Evolutionary conservation across 2,888 invertebrate species (phyloP), one percentile per base, ranked within the genome.

Genomic region (Phengaris arion): DNA sequence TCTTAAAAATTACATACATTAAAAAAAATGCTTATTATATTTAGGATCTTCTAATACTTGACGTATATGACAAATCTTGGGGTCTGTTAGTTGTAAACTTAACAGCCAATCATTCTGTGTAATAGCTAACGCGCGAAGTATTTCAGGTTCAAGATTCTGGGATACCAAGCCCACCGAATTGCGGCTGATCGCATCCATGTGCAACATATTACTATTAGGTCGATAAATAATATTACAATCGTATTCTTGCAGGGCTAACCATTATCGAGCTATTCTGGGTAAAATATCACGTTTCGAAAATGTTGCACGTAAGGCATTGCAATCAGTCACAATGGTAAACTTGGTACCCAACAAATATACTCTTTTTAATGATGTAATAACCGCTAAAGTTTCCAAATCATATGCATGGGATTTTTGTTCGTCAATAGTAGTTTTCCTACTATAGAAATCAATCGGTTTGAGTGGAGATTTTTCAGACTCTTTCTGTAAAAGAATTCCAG

Each of bases 401-500:
- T 52, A 73, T 8, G 52, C 15, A 74, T 74, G 74, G 12, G 15
- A 74, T 13, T n/a, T 57, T 45, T 48, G 51, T 59, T 74, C 74
- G 2, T 74, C 64, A 5, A 9, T 51, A 7, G 64, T 48, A 4
- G 74, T n/a, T 64, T 59, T 59, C 9, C 74, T 46, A 10, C 59
- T 74, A 15, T 57, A 74, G 59, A 46, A 74, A 6, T 46, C 46
- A 15, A 74, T 57, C 8, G 74, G n/a, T n/a, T n/a, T 55, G 0
- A n/a, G 55, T n/a, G 46, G 45, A 35, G 68, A 35, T 9, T 59
- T 48, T 9, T 69, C 55, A 0, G 22, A 15, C 46, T 72, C 35
- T 9, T 51, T 64, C 45, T 78, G 78, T 12, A 79, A 10, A 10
- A 79, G 45, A 52, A 79, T 79, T 12, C 77, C 79, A 2, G 76